These are phyloP conservation scores for Nycteola revayana DNA, from an alignment of 2,888 invertebrate genomes.

Conservation along the genomic window DNA sequence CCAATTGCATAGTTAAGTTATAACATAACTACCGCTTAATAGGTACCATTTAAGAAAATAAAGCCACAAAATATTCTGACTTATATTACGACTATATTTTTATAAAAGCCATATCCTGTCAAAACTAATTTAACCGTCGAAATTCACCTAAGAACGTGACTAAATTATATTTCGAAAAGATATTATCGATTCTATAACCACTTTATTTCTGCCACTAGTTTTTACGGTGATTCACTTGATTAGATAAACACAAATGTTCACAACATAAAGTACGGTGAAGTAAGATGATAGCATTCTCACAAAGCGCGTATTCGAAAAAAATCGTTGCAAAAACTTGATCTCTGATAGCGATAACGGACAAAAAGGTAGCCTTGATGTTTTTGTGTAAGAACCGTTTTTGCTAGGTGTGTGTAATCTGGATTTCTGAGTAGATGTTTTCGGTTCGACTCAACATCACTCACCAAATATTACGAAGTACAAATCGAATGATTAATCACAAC, in stretches of 20 bases:
- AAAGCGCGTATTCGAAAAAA: constrained; percentile 24
- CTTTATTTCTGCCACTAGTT: constrained; percentile 30
- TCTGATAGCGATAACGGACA: constrained; percentile 33
- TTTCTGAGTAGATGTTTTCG: constrained; percentile 20
- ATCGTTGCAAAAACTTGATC: constrained; percentile 36
- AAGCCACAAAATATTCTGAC: too few species aligned
- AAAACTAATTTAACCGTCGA: too few species aligned
- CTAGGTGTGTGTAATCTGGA: constrained; percentile 32
- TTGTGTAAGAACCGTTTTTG: constrained; percentile 39
- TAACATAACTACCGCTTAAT: too few species aligned
- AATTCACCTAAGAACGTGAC: too few species aligned
- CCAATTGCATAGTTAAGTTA: too few species aligned
- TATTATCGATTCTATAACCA: too few species aligned
- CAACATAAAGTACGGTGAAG: constrained; percentile 8
- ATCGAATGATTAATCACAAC: constrained; percentile 15
- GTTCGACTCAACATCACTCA: constrained; percentile 25
- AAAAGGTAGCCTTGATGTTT: constrained; percentile 47
- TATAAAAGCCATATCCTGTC: too few species aligned
- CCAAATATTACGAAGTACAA: constrained; percentile 12
- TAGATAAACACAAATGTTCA: constrained; percentile 29
- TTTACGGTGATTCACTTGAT: constrained; percentile 28
- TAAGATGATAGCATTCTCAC: constrained; percentile 23
- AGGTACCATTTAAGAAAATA: too few species aligned
- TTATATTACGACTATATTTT: too few species aligned
- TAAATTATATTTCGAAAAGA: constrained; percentile 17